Base-by-base conservation (phyloP, 2,888 invertebrate species). In the Archaeoteleia sp. region DNA sequence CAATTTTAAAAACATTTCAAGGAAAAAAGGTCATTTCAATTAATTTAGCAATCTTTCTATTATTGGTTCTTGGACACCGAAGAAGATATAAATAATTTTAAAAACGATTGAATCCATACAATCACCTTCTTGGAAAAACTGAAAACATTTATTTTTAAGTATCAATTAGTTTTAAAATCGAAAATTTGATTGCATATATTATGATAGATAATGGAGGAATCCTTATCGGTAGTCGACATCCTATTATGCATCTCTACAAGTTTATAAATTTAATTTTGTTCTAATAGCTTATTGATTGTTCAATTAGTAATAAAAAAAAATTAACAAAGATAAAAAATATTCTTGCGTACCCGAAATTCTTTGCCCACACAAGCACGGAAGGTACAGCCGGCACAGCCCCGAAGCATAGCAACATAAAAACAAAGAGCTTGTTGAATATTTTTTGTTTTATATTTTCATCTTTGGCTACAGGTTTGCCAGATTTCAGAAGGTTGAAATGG, bases 341-440 rank as follows among this genome's bases (percentile, higher is more conserved):
- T 23, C n/a, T n/a, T n/a, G n/a, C n/a, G 42, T 87, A 94, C 93
- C 90, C 90, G 75, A 91, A 93, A 86, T 92, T 93, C 78, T 91
- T 91, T 0, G 93, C 92, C 95, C 95, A 95, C 2, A 93, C 92
- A 32, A 95, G 82, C 9, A 92, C 88, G 32, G 91, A 89, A 0
- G 95, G 94, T 7, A 92, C 72, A 84, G 92, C 93, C 29, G 93
- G 85, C n/a, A 90, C 68, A 0, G 93, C 88, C 20, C 91, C 87
- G 9, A 90, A 81, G 48, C 90, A 79, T 89, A 93, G 91, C 72
- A 94, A 79, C 46, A 92, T 86, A 74, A 94, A 91, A 75, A 94
- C 81, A 61, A 91, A 89, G 77, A 93, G 88, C 79, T 94, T 93
- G 81, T 93, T 93, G 78, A 93, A 89, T 73, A 94, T 87, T 72